Evolutionary conservation across 2,113 vertebrate species (phyloP), one percentile per base, ranked within the genome.

Genomic region (Acanthochromis polyacanthus): DNA sequence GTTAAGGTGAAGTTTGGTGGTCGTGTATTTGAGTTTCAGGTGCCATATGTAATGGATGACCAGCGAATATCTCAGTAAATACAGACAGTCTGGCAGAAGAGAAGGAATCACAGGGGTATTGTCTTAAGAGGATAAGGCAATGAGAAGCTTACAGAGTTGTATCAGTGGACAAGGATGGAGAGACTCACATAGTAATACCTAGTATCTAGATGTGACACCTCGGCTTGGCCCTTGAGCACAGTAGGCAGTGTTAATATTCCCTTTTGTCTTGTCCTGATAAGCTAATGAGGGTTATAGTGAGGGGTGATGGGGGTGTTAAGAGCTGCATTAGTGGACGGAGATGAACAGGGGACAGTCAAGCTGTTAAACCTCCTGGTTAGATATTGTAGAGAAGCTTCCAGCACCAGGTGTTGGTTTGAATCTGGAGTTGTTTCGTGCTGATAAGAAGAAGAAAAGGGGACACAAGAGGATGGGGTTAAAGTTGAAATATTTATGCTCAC

Each of bases 191-290:
- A 82, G 86, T 93, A 92, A 90, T 75, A 83, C 78, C 81, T 89
- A 79, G 76, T 88, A 93, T 93, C 91, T 84, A 75, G 89, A 92
- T 92, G 82, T 87, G 84, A 79, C 86, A 88, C 91, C 62, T 75
- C 71, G 62, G 83, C 81, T 88, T 85, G 86, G 86, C 82, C 74
- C 84, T 75, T 56, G 73, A 89, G 87, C 61, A 7, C 61, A 65
- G 61, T 66, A 56, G 82, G 51, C n/a, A 30, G 19, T 81, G 89
- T 74, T 91, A 89, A 89, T 91, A 89, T 84, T 87, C 85, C 73
- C 91, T 75, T 90, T 93, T 93, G 92, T 92, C 91, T 92, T 92
- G 91, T 93, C 78, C 84, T 38, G 92, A 93, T 93, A 93, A 89
- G 90, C 78, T 93, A 93, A 92, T 93, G 90, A 92, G 89, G 73